phyloP scores from a whole-genome alignment of 2,888 invertebrate genomes.

The Hydrotaea cyrtoneurina region DNA sequence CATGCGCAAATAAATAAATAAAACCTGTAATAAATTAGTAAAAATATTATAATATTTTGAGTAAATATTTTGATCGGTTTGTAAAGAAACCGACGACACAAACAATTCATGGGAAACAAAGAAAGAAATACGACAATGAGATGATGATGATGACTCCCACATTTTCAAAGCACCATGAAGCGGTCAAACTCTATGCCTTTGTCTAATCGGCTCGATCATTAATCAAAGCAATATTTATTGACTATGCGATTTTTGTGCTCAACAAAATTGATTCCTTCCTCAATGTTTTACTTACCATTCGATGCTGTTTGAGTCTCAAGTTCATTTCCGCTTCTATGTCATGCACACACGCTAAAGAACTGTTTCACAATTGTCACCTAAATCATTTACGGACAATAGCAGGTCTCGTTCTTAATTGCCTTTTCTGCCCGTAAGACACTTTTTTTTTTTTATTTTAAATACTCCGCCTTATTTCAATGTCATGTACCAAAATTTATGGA shows the following conservation, averaged over 20 bases:
- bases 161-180: not conserved
- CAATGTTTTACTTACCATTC: not conserved
- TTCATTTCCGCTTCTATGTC: constrained; percentile 46
- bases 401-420: not conserved
- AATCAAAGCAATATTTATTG: constrained; percentile 27
- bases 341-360: not conserved
- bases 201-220: constrained; percentile 24
- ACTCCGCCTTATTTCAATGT: constrained; percentile 39
- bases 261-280: constrained; percentile 18
- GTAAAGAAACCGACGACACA: not conserved
- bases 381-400: constrained; percentile 27
- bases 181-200: not conserved
- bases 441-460: constrained; percentile 3
- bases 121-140: not conserved
- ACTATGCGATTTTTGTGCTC: not conserved
- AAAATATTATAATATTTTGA: constrained; percentile 24
- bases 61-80: constrained; percentile 43
- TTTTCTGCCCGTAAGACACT: not conserved
- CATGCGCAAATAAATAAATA: not conserved
- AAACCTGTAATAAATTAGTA: constrained; percentile 14
- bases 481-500: constrained; percentile 25
- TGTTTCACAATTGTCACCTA: constrained; percentile 37
- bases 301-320: constrained; percentile 9
- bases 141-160: not conserved
- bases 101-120: not conserved